Evolutionary conservation across 2,113 vertebrate species (phyloP), one percentile per base, ranked within the genome.

Genomic region (Burhinus oedicnemus): DNA sequence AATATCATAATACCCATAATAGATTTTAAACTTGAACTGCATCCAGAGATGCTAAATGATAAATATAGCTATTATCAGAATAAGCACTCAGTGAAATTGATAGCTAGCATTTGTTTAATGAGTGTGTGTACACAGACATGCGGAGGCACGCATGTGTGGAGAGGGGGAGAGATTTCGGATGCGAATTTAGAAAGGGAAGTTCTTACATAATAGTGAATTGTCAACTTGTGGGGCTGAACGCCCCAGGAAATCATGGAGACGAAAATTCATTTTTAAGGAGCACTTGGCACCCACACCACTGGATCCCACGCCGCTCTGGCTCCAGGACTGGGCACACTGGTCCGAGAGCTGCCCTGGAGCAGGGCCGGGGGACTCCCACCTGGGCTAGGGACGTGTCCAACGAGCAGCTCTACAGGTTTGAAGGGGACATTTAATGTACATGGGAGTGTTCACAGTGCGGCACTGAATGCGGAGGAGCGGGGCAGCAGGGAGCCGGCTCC

Each of bases 11-110:
- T 84, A 51, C 94, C 87, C 94, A 40, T 81, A 90, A 91, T 95
- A 96, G 92, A 95, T 97, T 95, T 89, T 36, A 90, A 88, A 92
- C 69, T 94, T 92, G 94, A 90, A 86, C 95, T 15, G 44, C 89
- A 96, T 93, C 96, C 96, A 95, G 95, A 95, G 95, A 97, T 92
- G 95, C 92, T 94, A 87, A 89, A 84, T 95, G 92, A 97, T 97
- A 96, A 97, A 97, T 95, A 91, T 32, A 92, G 97, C 96, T 84
- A 90, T 96, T 96, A 96, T 92, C 92, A 87, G 94, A 87, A 55
- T 42, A 55, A 95, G 95, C 95, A 71, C 95, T 95, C 92, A 45
- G 92, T 36, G 89, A 89, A 89, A 95, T 92, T 71, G 95, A 97
- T 80, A 93, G 91, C 89, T 82, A 55, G 93, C 91, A 25, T 87